Conservation (phyloP, 2,888 invertebrate species). For the Electrophaes corylata region DNA sequence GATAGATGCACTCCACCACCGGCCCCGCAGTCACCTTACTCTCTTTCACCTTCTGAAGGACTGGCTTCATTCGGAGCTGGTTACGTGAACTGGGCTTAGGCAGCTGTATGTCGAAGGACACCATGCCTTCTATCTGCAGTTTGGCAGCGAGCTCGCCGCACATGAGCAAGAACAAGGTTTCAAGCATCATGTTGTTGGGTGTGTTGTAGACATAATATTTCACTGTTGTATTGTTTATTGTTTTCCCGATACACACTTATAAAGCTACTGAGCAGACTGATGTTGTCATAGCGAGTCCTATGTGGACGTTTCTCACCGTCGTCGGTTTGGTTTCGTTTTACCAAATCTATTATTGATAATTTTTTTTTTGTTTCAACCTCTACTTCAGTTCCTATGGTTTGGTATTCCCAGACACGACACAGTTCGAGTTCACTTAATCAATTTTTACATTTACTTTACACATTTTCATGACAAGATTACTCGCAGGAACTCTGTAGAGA, state of each 20-base stretch:
- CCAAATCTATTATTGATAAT: too few relatives aligned
- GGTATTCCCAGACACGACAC: too few relatives aligned
- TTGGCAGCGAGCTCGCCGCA: slow-evolving; percentile 7
- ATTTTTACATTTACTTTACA: not conserved
- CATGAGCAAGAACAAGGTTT: slow-evolving; percentile 4
- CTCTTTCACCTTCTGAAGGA: not conserved
- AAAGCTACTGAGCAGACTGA: slow-evolving; percentile 2
- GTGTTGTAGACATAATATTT: slow-evolving; percentile 7
- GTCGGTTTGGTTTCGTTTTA: not conserved
- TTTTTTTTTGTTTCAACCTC: too few relatives aligned
- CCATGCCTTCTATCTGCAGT: slow-evolving; percentile 29
- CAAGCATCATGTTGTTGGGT: slow-evolving; percentile 19
- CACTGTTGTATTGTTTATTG: slow-evolving; percentile 21
- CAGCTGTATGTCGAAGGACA: slow-evolving; percentile 32
- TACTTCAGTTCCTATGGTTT: too few relatives aligned
- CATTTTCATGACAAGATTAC: not conserved
- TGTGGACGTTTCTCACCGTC: not conserved
- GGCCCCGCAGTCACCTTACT: slow-evolving; percentile 34
- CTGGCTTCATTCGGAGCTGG: not conserved
- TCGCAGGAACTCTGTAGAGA: too few relatives aligned
- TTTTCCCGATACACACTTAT: slow-evolving; percentile 14
- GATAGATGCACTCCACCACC: slow-evolving; percentile 49
- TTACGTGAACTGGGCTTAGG: not conserved
- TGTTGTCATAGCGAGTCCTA: not conserved
- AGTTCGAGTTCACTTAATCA: too few relatives aligned